Evolutionary conservation across 1,140 invertebrate genomes (phyloP), one percentile per base, ranked within the genome.

Genomic region (Aphelenchoides besseyi): DNA sequence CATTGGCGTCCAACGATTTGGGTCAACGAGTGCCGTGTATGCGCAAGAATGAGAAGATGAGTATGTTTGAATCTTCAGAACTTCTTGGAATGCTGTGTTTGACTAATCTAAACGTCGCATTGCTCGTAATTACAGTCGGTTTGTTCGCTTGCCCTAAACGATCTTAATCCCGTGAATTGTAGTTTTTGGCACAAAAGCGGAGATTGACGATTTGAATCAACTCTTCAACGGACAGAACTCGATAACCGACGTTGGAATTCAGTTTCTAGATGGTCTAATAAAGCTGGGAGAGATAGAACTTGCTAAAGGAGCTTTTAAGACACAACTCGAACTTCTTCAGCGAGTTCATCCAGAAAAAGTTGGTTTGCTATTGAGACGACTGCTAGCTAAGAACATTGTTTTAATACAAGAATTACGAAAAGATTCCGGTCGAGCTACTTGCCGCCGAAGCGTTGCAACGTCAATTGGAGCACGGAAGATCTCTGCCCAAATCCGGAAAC

Each of bases 211-310:
- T 8, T 52, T 67, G 5, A 59, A 29, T 61, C 33, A 23, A 5
- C 62, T 59, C 5, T 8, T 8, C 62, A 67, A 52, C 2, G 54
- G 54, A 30, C 71, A 48, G 32, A 12, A 33, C 2, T 41, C 71
- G 35, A 8, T 73, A 9, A 70, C 59, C 52, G 70, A 64, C 16
- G 48, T 73, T 23, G 71, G 71, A 41, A 48, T 73, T 5, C 48
- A 30, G 0, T 52, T 73, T 62, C 52, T 73, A 26, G 79, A 80
- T 69, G 78, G 72, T 2, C 36, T 81, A 3, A 80, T 80, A 18
- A 81, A 81, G 70, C 68, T 54, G 12, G 78, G 78, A n/a, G 73
- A 80, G 41, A 80, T 81, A 30, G 75, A 81, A 69, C 69, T 80
- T 74, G 79, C 78, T 9, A 80, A 80, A 63, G 72, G 79, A 3